Conservation (phyloP, 2,797 vertebrate species). For the Spheniscus humboldti region DNA sequence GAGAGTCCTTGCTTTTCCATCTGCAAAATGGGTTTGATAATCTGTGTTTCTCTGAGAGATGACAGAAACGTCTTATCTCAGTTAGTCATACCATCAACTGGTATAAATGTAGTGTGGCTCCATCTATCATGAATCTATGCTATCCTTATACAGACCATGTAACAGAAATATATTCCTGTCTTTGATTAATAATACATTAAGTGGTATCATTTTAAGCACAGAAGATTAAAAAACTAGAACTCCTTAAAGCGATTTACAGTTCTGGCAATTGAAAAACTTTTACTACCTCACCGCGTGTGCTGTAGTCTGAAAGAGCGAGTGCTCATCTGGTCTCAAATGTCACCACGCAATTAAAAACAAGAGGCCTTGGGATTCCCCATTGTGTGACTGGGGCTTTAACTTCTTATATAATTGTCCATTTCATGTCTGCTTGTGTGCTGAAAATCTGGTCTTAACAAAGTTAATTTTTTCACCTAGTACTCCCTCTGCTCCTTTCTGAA, state of each 20-base stretch:
- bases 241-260: conserved; percentile 4
- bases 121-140: not conserved
- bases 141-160: not conserved
- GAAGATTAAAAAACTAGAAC: not conserved
- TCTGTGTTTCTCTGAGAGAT: not conserved
- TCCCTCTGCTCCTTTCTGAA: conserved; percentile 41
- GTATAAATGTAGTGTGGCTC: not conserved
- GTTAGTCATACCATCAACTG: not conserved
- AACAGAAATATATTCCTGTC: not conserved
- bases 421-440: not conserved
- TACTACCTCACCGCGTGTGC: not conserved
- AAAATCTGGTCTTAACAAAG: conserved; percentile 2
- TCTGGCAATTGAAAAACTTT: not conserved
- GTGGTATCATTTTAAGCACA: not conserved
- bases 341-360: not conserved
- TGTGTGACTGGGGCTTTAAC: not conserved
- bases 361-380: not conserved
- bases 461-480: conserved; percentile 24
- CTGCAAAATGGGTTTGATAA: not conserved
- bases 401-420: not conserved
- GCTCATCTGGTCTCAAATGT: not conserved
- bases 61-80: not conserved
- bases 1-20: not conserved
- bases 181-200: not conserved
- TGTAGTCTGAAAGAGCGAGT: not conserved